Percentiles rank a stretch among this genome's conserved stretches.
phyloP scores from a whole-genome alignment of 2,113 vertebrate genomes.

The Peromyscus maniculatus region DNA sequence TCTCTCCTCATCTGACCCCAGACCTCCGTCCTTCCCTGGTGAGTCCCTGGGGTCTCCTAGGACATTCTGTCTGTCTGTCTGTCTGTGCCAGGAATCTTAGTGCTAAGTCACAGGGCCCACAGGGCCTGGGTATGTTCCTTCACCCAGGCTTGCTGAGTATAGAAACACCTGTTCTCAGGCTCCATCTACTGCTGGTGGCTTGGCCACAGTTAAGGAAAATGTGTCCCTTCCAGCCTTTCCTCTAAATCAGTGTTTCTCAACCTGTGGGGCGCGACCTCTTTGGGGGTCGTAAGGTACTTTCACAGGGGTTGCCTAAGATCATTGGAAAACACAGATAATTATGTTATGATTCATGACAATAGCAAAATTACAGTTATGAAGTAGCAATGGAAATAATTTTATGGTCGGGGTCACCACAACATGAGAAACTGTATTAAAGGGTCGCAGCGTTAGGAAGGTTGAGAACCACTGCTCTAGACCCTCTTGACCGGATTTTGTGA shows the following conservation, averaged over 20 bases:
- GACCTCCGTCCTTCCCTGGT: background rate
- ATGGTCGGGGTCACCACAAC: background rate
- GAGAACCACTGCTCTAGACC: background rate
- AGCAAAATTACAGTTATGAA: background rate
- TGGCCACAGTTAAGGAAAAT: background rate
- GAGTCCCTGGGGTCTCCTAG: background rate
- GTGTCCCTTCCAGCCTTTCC: background rate
- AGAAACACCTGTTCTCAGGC: background rate
- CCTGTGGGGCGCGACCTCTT: background rate
- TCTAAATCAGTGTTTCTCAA: background rate
- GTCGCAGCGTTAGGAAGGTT: background rate
- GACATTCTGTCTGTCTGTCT: background rate
- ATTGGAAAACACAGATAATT: background rate
- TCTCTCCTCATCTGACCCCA: background rate
- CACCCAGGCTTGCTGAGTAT: background rate
- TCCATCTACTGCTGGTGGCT: too few species aligned
- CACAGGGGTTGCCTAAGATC: background rate
- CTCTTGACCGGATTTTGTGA: background rate
- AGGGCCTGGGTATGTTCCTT: background rate
- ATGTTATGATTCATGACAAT: background rate
- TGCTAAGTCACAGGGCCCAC: background rate
- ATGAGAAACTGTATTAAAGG: background rate
- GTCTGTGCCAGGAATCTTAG: background rate
- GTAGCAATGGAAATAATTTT: background rate
- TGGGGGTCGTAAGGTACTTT: background rate